Evolutionary conservation across 2,113 vertebrate species (phyloP), one percentile per base, ranked within the genome.

Genomic region (Thamnaconus septentrionalis): DNA sequence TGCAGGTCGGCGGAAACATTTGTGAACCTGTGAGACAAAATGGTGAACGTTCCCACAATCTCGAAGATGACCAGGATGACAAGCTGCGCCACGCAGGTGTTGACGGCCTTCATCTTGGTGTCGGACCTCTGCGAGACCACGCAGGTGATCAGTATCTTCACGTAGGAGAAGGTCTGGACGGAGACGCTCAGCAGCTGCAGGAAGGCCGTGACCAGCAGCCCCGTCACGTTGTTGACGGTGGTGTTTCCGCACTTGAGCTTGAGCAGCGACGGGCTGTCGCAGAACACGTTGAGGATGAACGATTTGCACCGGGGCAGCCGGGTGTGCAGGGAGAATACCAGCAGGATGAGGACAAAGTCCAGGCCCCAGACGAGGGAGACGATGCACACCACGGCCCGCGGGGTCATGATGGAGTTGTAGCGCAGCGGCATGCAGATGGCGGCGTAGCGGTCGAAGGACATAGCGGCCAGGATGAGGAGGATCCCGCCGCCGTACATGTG

Each of bases 361-460:
- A 90, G 56, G 11, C 87, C 78, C 91, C 90, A 91, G 41, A 86
- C 77, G 3, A 90, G 54, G 41, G 49, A 42, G 7, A 91, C 66
- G 1, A 92, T 79, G 5, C 46, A 75, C 10, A 66, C 7, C 3
- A 91, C 53, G 4, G 47, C 56, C 49, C 72, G 70, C 6, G 80
- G 78, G 11, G 86, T 89, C 91, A 91, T 91, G 0, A 91, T 4
- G 0, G 87, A 60, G 71, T 43, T 78, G 72, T 92, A 92, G 8
- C 75, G 75, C 4, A 91, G 41, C 0, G 90, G 89, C 76, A 89
- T 84, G 57, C 91, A 92, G 69, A 92, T 92, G 46, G 91, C 91
- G 8, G 87, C 59, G n/a, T 90, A 92, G 5, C 91, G 87, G 64
- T 93, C 91, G 40, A 92, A 87, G 7, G 92, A 85, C 92, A 93